These are phyloP conservation scores for Cotesia glomerata DNA, from an alignment of 1,140 invertebrate genomes.

Conservation along the genomic window DNA sequence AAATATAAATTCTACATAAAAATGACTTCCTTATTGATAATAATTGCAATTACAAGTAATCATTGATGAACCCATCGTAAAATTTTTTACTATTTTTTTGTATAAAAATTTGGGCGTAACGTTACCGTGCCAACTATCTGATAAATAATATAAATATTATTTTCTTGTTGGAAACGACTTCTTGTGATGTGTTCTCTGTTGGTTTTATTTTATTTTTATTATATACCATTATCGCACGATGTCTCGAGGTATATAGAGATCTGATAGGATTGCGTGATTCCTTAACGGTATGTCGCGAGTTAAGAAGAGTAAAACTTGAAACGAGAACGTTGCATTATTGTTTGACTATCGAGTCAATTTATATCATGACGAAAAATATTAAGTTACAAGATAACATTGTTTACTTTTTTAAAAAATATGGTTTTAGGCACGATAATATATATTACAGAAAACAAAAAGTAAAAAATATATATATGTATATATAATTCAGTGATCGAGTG, in stretches of 20 bases:
- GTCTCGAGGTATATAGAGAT: not conserved
- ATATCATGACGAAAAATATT: not conserved
- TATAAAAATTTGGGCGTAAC: not conserved
- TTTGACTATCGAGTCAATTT: conserved; percentile 1
- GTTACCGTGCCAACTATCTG: conserved; percentile 2
- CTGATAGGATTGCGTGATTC: not conserved
- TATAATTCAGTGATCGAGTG: not conserved
- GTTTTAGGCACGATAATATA: not conserved
- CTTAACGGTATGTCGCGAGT: not conserved
- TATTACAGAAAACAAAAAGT: not conserved
- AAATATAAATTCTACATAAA: too few species aligned
- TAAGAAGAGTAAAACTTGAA: not conserved
- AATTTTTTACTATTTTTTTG: not conserved
- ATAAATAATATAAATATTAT: not conserved
- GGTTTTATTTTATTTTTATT: not conserved
- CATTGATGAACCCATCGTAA: not conserved
- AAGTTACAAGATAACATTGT: not conserved
- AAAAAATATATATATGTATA: not conserved
- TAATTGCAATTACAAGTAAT: too few species aligned
- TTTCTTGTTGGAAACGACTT: not conserved
- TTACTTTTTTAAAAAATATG: not conserved
- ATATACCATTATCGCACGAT: not conserved
- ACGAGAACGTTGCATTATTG: not conserved
- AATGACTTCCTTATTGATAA: too few species aligned
- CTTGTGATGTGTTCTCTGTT: not conserved